Evolutionary conservation across 2,797 vertebrate species (phyloP).

Genomic region (Salmo trutta): DNA sequence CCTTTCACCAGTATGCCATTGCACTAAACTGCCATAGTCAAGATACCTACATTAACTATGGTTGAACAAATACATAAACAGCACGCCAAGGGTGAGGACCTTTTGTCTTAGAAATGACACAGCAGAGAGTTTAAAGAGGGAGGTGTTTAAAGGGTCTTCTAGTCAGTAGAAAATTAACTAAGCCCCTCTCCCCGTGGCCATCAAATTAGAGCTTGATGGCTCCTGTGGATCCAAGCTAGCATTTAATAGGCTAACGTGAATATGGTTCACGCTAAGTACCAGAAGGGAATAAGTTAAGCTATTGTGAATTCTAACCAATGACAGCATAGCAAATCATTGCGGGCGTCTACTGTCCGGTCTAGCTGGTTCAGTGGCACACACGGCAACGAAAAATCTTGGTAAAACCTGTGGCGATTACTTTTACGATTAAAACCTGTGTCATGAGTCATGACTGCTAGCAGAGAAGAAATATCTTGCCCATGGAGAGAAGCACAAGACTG

Average conservation of each 20-base stretch:
- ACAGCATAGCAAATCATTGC: not conserved
- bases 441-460: not conserved
- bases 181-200: constrained; percentile 53
- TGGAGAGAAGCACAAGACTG: no score
- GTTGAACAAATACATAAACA: not conserved
- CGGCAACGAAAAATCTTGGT: not conserved
- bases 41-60: not conserved
- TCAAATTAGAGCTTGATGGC: constrained; percentile 64
- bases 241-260: constrained; percentile 56
- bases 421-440: not conserved
- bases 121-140: constrained; percentile 37
- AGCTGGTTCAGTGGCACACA: not conserved
- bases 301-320: constrained; percentile 3
- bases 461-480: no score
- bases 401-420: no score
- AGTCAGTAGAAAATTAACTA: constrained; percentile 63
- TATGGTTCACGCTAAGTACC: constrained; percentile 54
- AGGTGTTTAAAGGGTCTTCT: constrained; percentile 21
- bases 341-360: not conserved
- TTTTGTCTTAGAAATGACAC: constrained; percentile 28
- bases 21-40: not conserved
- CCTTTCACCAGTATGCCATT: not conserved
- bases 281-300: constrained; percentile 39
- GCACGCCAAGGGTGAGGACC: not conserved
- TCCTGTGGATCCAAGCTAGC: constrained; percentile 50